Evolutionary conservation across 2,888 invertebrate species (phyloP).

Genomic region (Pandemis cinnamomeana): DNA sequence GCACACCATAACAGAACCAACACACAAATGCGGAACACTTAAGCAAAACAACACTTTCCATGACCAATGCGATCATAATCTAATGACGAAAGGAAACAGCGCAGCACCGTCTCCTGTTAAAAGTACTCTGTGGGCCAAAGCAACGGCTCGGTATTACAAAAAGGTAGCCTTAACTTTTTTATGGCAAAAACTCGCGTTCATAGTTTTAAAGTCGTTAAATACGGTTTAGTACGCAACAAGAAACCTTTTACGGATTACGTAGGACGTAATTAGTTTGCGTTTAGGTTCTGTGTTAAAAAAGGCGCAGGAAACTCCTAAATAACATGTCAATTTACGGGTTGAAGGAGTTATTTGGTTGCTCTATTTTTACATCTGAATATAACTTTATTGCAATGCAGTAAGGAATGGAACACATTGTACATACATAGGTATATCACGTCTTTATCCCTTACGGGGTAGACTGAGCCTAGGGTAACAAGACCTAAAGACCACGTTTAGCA

Average conservation of each 20-base stretch:
- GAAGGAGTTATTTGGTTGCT: not conserved
- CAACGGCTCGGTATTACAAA: constrained; percentile 20
- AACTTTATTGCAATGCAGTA: too few relatives aligned
- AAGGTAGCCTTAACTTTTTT: constrained; percentile 27
- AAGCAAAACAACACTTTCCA: too few relatives aligned
- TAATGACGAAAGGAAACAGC: too few relatives aligned
- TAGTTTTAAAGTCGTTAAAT: constrained; percentile 31
- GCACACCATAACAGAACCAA: too few relatives aligned
- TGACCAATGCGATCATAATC: too few relatives aligned
- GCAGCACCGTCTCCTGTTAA: too few relatives aligned
- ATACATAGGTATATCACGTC: too few relatives aligned
- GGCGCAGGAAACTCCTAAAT: constrained; percentile 13
- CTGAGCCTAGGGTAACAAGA: too few relatives aligned
- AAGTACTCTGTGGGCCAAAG: not conserved
- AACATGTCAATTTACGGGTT: not conserved
- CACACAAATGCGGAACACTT: too few relatives aligned
- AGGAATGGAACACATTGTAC: too few relatives aligned
- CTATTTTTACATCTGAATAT: not conserved
- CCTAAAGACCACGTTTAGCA: too few relatives aligned
- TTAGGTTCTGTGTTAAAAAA: not conserved
- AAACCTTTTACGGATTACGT: constrained; percentile 16
- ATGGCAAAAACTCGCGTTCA: constrained; percentile 16
- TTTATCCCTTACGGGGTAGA: too few relatives aligned
- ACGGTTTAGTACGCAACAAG: constrained; percentile 21
- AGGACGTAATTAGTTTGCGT: constrained; percentile 5